phyloP scores from a whole-genome alignment of 2,113 vertebrate genomes.

The Melospiza melodia region DNA sequence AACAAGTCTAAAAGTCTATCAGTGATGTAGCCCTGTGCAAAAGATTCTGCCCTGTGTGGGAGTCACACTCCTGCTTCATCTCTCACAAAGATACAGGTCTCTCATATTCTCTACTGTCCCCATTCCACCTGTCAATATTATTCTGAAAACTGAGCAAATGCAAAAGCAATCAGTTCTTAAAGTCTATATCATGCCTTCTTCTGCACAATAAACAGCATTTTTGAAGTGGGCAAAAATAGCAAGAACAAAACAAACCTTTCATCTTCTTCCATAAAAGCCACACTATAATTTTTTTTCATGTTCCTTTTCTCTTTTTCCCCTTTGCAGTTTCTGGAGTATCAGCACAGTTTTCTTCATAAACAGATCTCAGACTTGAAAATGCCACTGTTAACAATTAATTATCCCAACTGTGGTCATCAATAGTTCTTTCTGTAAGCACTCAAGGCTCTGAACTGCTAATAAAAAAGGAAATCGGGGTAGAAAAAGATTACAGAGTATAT shows the following conservation, averaged over 20 bases:
- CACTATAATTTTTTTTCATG: slow-evolving; percentile 47
- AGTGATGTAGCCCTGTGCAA: background rate
- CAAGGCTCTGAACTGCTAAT: slow-evolving; percentile 3
- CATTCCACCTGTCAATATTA: background rate
- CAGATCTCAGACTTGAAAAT: slow-evolving; percentile 53
- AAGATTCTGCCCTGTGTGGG: background rate
- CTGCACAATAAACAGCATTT: slow-evolving; percentile 58
- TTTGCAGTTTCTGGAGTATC: slow-evolving; percentile 7
- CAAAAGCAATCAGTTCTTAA: slow-evolving; percentile 13
- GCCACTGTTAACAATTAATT: slow-evolving; percentile 33
- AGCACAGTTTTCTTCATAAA: slow-evolving; percentile 55
- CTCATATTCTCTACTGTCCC: background rate
- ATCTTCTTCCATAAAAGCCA: slow-evolving; percentile 52
- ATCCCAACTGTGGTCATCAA: background rate
- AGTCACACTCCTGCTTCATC: background rate
- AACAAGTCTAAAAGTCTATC: background rate
- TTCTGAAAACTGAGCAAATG: slow-evolving; percentile 24
- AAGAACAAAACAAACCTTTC: slow-evolving; percentile 59
- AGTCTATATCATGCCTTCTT: background rate
- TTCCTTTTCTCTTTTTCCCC: slow-evolving; percentile 8
- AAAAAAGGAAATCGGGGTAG: slow-evolving; percentile 9
- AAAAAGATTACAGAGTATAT: slow-evolving; percentile 57
- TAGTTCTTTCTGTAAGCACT: background rate
- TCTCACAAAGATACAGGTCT: background rate
- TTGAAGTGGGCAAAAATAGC: slow-evolving; percentile 58